These are phyloP conservation scores for Pelodiscus sinensis DNA, from an alignment of 2,113 vertebrate species.

Conservation along the genomic window DNA sequence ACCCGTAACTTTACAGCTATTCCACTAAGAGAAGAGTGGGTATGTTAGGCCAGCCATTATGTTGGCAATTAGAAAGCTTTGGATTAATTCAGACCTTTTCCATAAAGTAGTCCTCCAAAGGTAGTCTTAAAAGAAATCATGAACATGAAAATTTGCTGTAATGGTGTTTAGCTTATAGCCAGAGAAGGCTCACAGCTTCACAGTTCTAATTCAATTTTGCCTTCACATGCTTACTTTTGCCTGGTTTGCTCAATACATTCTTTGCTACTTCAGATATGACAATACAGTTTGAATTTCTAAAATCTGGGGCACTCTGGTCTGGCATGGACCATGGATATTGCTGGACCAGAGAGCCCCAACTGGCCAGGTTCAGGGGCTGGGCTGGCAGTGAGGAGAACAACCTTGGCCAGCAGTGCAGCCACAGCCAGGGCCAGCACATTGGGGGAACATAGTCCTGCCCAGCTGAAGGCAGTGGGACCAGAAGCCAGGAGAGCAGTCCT, in stretches of 20 bases:
- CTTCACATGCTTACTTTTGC: constrained; percentile 23
- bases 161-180: background rate
- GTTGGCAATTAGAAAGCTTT: background rate
- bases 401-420: too few species aligned
- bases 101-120: background rate
- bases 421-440: too few species aligned
- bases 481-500: too few species aligned
- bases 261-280: background rate
- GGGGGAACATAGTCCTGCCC: too few species aligned
- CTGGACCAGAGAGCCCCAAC: too few species aligned
- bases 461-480: too few species aligned
- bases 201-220: constrained; percentile 52
- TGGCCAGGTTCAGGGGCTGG: too few species aligned
- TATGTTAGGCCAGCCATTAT: background rate
- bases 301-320: too few species aligned
- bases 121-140: constrained; percentile 10
- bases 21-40: constrained; percentile 3
- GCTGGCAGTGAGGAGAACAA: too few species aligned
- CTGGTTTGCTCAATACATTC: constrained; percentile 41
- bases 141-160: constrained; percentile 25
- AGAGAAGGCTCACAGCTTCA: constrained; percentile 39
- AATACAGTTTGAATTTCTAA: background rate
- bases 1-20: background rate
- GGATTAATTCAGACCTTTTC: background rate
- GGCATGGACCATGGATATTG: too few species aligned